These are phyloP conservation scores for Balanococcus diminutus DNA, from an alignment of 2,888 invertebrate genomes.

Conservation along the genomic window DNA sequence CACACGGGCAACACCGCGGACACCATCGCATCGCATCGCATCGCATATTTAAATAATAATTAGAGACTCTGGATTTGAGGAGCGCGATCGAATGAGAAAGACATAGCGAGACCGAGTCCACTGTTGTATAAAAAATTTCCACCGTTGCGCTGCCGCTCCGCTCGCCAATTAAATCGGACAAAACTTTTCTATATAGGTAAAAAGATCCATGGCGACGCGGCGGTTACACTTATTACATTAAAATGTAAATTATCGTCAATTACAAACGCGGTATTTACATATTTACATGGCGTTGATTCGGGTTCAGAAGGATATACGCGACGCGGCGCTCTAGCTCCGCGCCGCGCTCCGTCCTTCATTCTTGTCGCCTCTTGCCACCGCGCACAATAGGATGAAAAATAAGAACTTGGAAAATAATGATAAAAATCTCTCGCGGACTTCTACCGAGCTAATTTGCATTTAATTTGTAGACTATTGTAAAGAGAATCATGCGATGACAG, in stretches of 20 bases:
- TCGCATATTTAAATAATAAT: neutral
- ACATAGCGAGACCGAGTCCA: neutral
- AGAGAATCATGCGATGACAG: constrained; percentile 54
- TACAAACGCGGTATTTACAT: constrained; percentile 51
- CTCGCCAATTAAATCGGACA: constrained; percentile 27
- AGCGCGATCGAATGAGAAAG: neutral
- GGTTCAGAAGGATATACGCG: neutral
- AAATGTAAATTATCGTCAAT: constrained; percentile 54
- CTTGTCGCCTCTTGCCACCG: neutral
- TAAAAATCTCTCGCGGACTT: constrained; percentile 53
- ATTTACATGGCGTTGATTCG: constrained; percentile 54
- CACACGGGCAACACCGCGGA: too few relatives aligned
- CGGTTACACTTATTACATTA: constrained; percentile 39
- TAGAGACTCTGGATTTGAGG: neutral
- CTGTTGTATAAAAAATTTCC: neutral
- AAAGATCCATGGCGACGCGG: neutral
- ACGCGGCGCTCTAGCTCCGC: neutral
- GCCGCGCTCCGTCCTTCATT: too few relatives aligned
- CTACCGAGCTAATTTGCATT: constrained; percentile 53
- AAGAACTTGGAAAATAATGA: constrained; percentile 45
- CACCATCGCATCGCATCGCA: neutral
- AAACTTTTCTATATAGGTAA: neutral
- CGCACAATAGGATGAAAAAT: constrained; percentile 35
- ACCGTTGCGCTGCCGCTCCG: too few relatives aligned
- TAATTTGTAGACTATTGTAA: constrained; percentile 52